phyloP scores from a whole-genome alignment of 2,888 invertebrate genomes.

The Ceraclea dissimilis region DNA sequence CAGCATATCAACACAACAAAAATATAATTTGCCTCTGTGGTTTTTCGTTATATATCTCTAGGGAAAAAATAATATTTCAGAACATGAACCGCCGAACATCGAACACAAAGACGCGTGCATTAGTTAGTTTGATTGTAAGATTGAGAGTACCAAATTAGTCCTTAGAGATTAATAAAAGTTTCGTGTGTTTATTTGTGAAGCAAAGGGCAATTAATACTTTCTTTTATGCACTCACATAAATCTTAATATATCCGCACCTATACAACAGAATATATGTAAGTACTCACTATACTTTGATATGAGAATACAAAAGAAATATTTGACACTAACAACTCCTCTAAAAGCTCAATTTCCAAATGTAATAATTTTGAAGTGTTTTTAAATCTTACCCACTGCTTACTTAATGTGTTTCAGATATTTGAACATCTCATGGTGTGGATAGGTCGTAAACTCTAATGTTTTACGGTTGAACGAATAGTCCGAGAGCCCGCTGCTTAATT shows the following conservation, averaged over 20 bases:
- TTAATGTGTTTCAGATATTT: background rate
- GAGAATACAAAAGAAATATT: slow-evolving; percentile 12
- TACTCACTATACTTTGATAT: slow-evolving; percentile 6
- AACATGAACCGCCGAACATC: too few species aligned
- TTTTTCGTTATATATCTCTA: too few species aligned
- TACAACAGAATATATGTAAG: too few species aligned
- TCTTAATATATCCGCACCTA: slow-evolving; percentile 10
- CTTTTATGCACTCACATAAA: slow-evolving; percentile 20
- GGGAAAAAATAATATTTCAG: too few species aligned
- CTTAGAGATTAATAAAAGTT: slow-evolving; percentile 22
- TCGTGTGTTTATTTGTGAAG: slow-evolving; percentile 17
- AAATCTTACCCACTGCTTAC: background rate
- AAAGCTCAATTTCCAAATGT: slow-evolving; percentile 6
- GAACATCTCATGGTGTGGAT: too few species aligned
- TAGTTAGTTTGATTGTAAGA: too few species aligned
- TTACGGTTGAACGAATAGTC: too few species aligned
- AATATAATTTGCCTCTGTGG: too few species aligned
- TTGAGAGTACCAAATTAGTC: slow-evolving; percentile 3
- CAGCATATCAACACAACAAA: too few species aligned
- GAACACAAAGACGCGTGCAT: too few species aligned
- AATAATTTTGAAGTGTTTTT: background rate
- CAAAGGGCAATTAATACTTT: slow-evolving; percentile 15
- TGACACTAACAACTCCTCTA: slow-evolving; percentile 8
- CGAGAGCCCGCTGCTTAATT: too few species aligned
- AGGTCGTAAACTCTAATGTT: too few species aligned